Evolutionary conservation across 2,888 invertebrate species (phyloP).

Genomic region (Tiliacea aurago): DNA sequence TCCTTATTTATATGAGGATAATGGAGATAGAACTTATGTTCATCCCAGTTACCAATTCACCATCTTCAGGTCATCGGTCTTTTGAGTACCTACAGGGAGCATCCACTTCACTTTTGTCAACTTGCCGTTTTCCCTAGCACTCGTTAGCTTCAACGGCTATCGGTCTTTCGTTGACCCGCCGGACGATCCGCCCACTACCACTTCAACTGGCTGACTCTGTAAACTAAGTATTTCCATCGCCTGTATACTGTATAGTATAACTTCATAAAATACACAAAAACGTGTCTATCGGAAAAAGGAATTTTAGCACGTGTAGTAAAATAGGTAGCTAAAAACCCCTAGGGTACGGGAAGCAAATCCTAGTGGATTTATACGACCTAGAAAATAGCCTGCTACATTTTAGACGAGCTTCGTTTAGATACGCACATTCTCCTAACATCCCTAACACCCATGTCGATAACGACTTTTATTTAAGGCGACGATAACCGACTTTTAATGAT

Average conservation of each 20-base stretch:
- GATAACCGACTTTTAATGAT: too few relatives aligned
- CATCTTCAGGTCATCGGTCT: slow-evolving; percentile 20
- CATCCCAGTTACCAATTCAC: not conserved
- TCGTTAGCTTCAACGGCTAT: slow-evolving; percentile 46
- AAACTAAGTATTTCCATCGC: slow-evolving; percentile 34
- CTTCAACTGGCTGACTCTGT: slow-evolving; percentile 38
- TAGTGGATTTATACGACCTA: slow-evolving; percentile 58
- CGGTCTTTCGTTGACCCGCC: slow-evolving; percentile 26
- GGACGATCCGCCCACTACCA: slow-evolving; percentile 41
- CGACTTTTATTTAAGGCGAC: slow-evolving; percentile 54
- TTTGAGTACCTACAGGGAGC: slow-evolving; percentile 1
- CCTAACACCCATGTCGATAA: slow-evolving; percentile 53
- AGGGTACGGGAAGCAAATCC: slow-evolving; percentile 61
- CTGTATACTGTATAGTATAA: slow-evolving; percentile 1
- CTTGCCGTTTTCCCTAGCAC: slow-evolving; percentile 37
- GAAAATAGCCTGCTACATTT: slow-evolving; percentile 37
- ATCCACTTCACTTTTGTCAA: slow-evolving; percentile 38
- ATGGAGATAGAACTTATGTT: too few relatives aligned
- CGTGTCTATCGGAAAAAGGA: not conserved
- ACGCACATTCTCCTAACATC: slow-evolving; percentile 37
- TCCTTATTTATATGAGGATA: too few relatives aligned
- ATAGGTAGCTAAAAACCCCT: slow-evolving; percentile 38
- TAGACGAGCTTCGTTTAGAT: slow-evolving; percentile 11
- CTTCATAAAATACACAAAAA: slow-evolving; percentile 1
- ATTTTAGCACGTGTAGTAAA: slow-evolving; percentile 33